Evolutionary conservation across 2,797 vertebrate genomes (phyloP), one percentile per base, ranked within the genome.

Genomic region (Columba guinea): DNA sequence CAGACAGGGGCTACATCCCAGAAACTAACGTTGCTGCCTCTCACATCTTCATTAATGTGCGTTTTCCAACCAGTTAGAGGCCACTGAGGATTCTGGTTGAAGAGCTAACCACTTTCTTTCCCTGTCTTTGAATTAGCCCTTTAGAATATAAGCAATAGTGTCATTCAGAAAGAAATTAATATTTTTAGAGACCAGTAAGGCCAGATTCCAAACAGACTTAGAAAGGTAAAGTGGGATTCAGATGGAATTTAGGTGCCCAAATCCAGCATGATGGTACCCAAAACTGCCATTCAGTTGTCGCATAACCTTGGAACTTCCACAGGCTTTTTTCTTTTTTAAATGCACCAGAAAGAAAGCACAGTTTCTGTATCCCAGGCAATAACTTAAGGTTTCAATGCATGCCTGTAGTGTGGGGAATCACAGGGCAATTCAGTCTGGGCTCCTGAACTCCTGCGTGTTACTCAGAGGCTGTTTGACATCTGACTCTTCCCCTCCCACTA

Each of bases 401-500:
- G 3, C 34, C 41, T 24, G 64, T 28, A 23, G 15, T 2, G 27
- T 41, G 28, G 39, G 51, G 86, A 16, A 18, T 30, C 24, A 19
- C 52, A 44, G 65, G 24, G 46, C n/a, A 24, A 2, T 34, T 46
- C 34, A 18, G 2, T 9, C 9, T 9, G 32, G 49, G 37, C 16
- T 76, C 32, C 9, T 52, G 7, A 91, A 51, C 44, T 63, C 41
- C 67, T 49, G 52, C 30, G 6, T 84, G 35, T 86, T 37, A 35
- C 28, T 58, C 34, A 11, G 39, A 16, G 32, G 26, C 44, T 89
- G 49, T 63, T 78, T 55, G 84, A 53, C 56, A n/a, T 41, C 46
- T 3, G 14, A 5, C 41, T 84, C 51, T 56, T 21, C 14, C 21
- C 10, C 35, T 83, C n/a, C 20, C 1, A 0, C 37, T n/a, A 3